Conservation (phyloP, 2,888 invertebrate species). For the Caenorhabditis sp. region DNA sequence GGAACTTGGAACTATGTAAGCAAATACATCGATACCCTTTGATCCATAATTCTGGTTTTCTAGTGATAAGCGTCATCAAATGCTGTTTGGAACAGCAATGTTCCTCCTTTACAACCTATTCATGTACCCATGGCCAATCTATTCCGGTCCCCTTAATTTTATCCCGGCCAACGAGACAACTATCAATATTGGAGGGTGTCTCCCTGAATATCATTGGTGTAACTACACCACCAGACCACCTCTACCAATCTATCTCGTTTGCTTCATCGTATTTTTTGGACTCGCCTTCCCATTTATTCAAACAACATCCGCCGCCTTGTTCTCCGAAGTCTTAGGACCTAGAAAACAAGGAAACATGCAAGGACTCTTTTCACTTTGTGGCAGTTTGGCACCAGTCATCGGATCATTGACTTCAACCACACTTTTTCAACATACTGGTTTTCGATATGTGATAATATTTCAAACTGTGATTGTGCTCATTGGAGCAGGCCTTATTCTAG, state of each 20-base stretch:
- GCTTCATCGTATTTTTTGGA: constrained; percentile 30
- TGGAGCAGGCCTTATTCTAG: constrained; percentile 13
- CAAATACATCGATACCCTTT: constrained; percentile 9
- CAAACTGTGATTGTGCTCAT: constrained; percentile 17
- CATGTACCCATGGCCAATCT: constrained; percentile 49
- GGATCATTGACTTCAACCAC: constrained; percentile 21
- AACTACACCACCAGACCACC: constrained; percentile 24
- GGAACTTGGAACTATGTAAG: constrained; percentile 40
- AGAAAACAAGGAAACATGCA: constrained; percentile 45
- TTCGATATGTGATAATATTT: constrained; percentile 19
- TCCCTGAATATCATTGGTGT: constrained; percentile 30
- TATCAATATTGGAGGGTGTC: constrained; percentile 30
- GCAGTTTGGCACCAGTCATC: constrained; percentile 34
- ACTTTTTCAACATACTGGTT: constrained; percentile 29
- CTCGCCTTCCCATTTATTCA: constrained; percentile 29
- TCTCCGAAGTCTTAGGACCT: constrained; percentile 37
- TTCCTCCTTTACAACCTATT: constrained; percentile 41
- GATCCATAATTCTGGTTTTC: constrained; percentile 16
- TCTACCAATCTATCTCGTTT: constrained; percentile 20
- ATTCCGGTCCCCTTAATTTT: constrained; percentile 45
- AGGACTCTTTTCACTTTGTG: constrained; percentile 29
- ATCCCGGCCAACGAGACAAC: constrained; percentile 32
- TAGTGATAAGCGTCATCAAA: constrained; percentile 46
- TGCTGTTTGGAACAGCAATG: constrained; percentile 40
- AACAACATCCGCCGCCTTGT: constrained; percentile 25